Evolutionary conservation across 2,888 invertebrate species (phyloP).

Genomic region (Slavum lentiscoides): DNA sequence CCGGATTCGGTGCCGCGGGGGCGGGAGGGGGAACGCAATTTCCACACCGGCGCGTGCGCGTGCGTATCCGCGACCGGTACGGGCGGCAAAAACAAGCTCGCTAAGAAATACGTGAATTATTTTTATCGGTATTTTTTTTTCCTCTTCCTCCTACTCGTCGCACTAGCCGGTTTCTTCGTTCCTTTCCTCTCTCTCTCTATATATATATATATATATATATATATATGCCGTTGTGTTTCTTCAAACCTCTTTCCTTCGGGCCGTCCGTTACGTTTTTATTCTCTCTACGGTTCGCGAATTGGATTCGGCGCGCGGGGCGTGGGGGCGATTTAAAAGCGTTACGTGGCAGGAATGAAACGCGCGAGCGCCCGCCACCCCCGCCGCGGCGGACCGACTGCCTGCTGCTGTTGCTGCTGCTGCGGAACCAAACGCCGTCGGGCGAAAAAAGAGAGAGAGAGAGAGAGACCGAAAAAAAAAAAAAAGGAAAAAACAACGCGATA

Average conservation of each 20-base stretch:
- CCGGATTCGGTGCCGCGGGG: background rate
- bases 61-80: background rate
- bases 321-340: slow-evolving; percentile 51
- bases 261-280: slow-evolving; percentile 33
- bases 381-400: background rate
- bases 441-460: slow-evolving; percentile 51
- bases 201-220: too few species aligned
- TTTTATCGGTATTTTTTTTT: slow-evolving; percentile 47
- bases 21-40: slow-evolving; percentile 35
- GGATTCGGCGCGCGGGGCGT: slow-evolving; percentile 23
- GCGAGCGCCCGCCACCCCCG: background rate
- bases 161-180: slow-evolving; percentile 17
- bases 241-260: too few species aligned
- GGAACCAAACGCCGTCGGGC: slow-evolving; percentile 34
- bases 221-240: background rate
- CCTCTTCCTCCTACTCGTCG: background rate
- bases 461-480: too few species aligned
- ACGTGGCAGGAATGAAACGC: slow-evolving; percentile 52
- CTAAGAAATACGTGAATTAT: slow-evolving; percentile 53
- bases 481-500: slow-evolving; percentile 56
- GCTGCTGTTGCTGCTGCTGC: background rate
- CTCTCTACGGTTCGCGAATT: slow-evolving; percentile 36
- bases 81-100: slow-evolving; percentile 46
- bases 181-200: background rate
- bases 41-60: slow-evolving; percentile 6